Base-by-base conservation (phyloP, 2,888 invertebrate genomes). In the Carcina quercana region DNA sequence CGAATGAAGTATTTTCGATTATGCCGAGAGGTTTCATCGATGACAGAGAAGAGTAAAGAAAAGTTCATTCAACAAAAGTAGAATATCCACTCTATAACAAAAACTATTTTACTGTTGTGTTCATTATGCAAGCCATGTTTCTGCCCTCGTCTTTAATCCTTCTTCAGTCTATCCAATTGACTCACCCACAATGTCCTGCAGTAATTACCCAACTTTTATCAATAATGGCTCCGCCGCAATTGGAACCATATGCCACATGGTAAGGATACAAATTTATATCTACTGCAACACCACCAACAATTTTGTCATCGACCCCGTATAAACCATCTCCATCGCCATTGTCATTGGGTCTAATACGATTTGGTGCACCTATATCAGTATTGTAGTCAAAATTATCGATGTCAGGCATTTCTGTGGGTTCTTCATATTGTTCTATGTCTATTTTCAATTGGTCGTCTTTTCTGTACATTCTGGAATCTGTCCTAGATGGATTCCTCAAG, bases 161-260 rank as follows among this genome's bases (percentile, higher is more conserved):
- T n/a, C n/a, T n/a, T n/a, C n/a, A n/a, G n/a, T n/a, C n/a, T n/a
- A n/a, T n/a, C n/a, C n/a, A n/a, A 17, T 17, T 7, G 13, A 45
- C 76, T 72, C 50, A 83, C 84, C 79, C 80, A 54, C 83, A 84
- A 57, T 84, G 84, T 31, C 74, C 84, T 36, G 83, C 84, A 2
- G 83, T 83, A 1, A 83, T 22, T 0, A 73, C 52, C 80, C 82
- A 84, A 34, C 61, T 62, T 15, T 52, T 64, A 31, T 65, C 64
- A 46, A 84, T 68, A 5, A 84, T 74, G 6, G 82, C 75, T 2
- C 75, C 84, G 25, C 82, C 83, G 47, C 84, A 85, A 25, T 80
- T 75, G 0, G 52, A 53, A 0, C 80, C 83, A 49, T 85, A 85
- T 0, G 66, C 67, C 0, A 65, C 79, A 31, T 82, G 82, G 29